Base-by-base conservation (phyloP, 2,797 vertebrate genomes). In the Sardinella longiceps region DNA sequence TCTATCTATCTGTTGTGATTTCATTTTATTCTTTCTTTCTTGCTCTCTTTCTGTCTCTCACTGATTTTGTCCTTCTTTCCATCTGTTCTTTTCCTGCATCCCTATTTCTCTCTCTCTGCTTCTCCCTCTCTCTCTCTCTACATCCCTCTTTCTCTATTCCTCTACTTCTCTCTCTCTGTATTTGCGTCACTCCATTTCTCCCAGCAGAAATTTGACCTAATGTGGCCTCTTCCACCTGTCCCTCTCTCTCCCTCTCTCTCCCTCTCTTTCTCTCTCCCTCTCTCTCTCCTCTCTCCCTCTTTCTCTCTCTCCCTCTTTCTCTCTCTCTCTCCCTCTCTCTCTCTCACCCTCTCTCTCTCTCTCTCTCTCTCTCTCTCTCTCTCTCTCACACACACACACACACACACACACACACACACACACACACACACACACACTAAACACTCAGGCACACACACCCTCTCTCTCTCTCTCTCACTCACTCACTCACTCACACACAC, bases 141-240 rank as follows among this genome's bases (percentile, higher is more conserved):
- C 28, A 14, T 15, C 60, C 33, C 10, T 66, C 14, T 30, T 12
- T 4, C 56, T 60, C 20, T 11, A 2, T 25, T 30, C 11, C 9
- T 3, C 18, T 0, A 3, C 6, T 3, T 74, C 1, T 4, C 10
- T 37, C 66, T 37, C 15, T 63, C 25, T 30, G 11, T 10, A 74
- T 74, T 74, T 74, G 66, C 66, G 30, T 74, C 66, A 74, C 66
- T 74, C 66, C 66, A 74, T 74, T 74, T 74, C 66, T 74, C 66
- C 66, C 66, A 74, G 66, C 37, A 30, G 66, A 74, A 39, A 74
- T 37, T 5, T 74, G 66, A 74, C 18, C 30, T 74, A 15, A 4
- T 37, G 12, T 74, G 30, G 18, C 66, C 66, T 28, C 66, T 15
- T 20, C 66, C 66, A 74, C 66, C 66, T 74, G 33, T 74, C 63